Evolutionary conservation across 2,797 vertebrate genomes (phyloP).

Genomic region (Sphaeramia orbicularis): DNA sequence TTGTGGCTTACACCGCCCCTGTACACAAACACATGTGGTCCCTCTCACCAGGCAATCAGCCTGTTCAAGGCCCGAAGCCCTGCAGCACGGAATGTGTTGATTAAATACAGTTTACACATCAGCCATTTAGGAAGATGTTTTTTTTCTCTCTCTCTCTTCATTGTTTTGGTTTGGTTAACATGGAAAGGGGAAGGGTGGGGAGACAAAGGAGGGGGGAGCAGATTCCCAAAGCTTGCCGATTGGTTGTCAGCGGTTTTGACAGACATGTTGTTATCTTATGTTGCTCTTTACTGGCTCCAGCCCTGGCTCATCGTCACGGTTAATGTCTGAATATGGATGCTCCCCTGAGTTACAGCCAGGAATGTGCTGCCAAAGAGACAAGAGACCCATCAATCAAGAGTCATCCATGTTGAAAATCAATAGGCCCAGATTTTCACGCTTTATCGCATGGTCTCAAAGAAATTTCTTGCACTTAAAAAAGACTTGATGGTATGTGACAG

Average conservation of each 20-base stretch:
- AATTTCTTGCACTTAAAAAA: slow-evolving; percentile 42
- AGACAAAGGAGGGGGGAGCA: neutral
- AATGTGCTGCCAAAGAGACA: slow-evolving; percentile 67
- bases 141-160: slow-evolving; percentile 44
- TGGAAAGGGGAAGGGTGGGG: slow-evolving; percentile 13
- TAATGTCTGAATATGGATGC: slow-evolving; percentile 57
- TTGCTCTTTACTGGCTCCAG: slow-evolving; percentile 43
- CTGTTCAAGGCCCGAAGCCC: slow-evolving; percentile 38
- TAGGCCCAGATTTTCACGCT: slow-evolving; percentile 52
- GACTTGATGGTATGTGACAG: slow-evolving; percentile 61
- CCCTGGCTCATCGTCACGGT: slow-evolving; percentile 39
- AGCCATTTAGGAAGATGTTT: slow-evolving; percentile 48
- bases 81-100: slow-evolving; percentile 66
- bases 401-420: slow-evolving; percentile 54
- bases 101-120: slow-evolving; percentile 65
- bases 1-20: slow-evolving; percentile 66
- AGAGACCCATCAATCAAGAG: slow-evolving; percentile 65
- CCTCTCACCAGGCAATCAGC: slow-evolving; percentile 50
- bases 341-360: slow-evolving; percentile 64
- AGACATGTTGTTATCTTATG: slow-evolving; percentile 58
- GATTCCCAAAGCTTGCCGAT: neutral
- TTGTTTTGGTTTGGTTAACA: slow-evolving; percentile 66
- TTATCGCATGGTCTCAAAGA: slow-evolving; percentile 42
- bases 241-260: slow-evolving; percentile 52
- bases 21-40: slow-evolving; percentile 74